Conservation (phyloP, 1,140 invertebrate species). For the Nephila pilipes region DNA sequence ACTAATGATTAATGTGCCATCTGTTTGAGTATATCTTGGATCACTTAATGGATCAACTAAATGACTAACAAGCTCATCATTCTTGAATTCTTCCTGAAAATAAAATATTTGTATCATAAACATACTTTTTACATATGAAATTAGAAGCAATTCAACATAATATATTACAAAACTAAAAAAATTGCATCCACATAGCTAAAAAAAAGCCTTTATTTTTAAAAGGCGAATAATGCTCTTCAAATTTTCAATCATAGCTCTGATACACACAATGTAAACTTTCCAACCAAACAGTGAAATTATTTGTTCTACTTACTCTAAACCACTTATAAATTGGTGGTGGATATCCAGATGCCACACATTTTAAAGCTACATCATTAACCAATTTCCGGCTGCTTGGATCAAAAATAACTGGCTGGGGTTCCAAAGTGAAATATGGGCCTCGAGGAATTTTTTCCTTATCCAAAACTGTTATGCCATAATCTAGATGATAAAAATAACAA, state of each 20-base stretch:
- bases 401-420: constrained; percentile 91
- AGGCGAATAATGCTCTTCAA: neutral
- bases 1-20: constrained; percentile 94
- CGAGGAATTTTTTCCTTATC: constrained; percentile 90
- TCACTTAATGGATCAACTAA: constrained; percentile 90
- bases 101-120: neutral
- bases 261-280: too few relatives aligned
- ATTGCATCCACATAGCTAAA: neutral
- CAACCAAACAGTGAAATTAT: too few relatives aligned
- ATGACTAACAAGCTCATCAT: constrained; percentile 86
- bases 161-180: neutral
- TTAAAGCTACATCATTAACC: constrained; percentile 88
- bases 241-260: too few relatives aligned
- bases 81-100: constrained; percentile 88
- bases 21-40: constrained; percentile 91
- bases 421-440: constrained; percentile 93
- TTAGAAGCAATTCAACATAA: too few relatives aligned
- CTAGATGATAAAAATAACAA: constrained; percentile 80
- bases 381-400: constrained; percentile 88
- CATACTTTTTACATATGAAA: neutral
- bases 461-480: constrained; percentile 89
- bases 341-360: constrained; percentile 93
- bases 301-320: constrained; percentile 85
- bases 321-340: constrained; percentile 95
- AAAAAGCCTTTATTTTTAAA: neutral